These are phyloP conservation scores for Diadumene lineata DNA, from an alignment of 92 coral and sea anemone genomes.

Conservation along the genomic window DNA sequence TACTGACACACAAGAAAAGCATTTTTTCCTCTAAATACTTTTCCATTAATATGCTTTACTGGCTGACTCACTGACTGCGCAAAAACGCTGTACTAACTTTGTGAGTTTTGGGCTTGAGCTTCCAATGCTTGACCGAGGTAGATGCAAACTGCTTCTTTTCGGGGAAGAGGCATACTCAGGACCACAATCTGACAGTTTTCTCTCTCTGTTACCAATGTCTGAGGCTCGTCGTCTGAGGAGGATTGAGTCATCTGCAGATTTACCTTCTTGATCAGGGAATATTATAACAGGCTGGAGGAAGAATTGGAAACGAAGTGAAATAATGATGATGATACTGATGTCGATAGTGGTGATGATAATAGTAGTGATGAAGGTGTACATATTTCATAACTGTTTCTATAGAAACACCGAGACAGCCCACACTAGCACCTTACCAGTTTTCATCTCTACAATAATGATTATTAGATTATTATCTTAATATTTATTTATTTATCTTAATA, in stretches of 20 bases:
- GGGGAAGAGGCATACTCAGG: slow-evolving; percentile 33
- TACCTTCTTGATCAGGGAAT: slow-evolving; percentile 37
- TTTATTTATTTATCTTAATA: not conserved
- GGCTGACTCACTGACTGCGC: slow-evolving; percentile 3
- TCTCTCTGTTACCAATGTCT: slow-evolving; percentile 19
- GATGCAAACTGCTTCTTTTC: slow-evolving; percentile 42
- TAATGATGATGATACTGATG: too few relatives aligned
- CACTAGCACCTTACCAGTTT: too few relatives aligned
- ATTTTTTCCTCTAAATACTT: too few relatives aligned
- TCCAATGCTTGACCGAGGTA: slow-evolving; percentile 38
- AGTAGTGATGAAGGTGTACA: too few relatives aligned
- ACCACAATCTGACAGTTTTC: slow-evolving; percentile 37
- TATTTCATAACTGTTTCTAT: too few relatives aligned
- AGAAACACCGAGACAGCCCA: too few relatives aligned
- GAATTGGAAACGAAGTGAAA: too few relatives aligned
- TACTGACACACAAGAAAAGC: too few relatives aligned
- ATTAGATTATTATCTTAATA: too few relatives aligned
- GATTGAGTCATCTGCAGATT: slow-evolving; percentile 39
- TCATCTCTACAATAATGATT: not conserved
- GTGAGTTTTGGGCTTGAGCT: slow-evolving; percentile 40
- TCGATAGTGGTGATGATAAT: too few relatives aligned
- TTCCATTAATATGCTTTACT: too few relatives aligned
- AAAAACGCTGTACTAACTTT: slow-evolving; percentile 32
- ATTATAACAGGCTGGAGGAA: slow-evolving; percentile 29
- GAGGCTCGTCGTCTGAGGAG: slow-evolving; percentile 36